Evolutionary conservation across 2,113 vertebrate genomes (phyloP).

Genomic region (Cyanocitta stelleri): DNA sequence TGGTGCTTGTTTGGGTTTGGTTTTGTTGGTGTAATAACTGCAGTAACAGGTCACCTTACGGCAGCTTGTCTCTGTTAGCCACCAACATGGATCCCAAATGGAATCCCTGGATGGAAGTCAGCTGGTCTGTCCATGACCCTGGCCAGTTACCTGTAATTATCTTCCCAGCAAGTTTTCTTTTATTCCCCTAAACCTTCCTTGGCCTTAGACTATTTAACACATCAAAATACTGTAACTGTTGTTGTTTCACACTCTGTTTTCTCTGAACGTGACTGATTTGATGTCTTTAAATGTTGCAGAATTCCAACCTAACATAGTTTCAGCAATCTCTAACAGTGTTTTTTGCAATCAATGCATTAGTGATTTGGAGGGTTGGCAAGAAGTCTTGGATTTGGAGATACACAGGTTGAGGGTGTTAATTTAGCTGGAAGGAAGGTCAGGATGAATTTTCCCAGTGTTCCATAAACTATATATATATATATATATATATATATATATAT

Average conservation of each 20-base stretch:
- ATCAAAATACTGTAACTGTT: background rate
- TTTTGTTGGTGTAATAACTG: background rate
- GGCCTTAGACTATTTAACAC: background rate
- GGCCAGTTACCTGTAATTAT: background rate
- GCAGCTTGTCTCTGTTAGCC: background rate
- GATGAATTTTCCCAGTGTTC: background rate
- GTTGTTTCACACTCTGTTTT: background rate
- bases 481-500: background rate
- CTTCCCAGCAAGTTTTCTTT: background rate
- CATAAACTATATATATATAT: background rate
- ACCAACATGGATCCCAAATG: accelerated
- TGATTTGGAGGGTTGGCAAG: background rate
- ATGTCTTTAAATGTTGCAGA: background rate
- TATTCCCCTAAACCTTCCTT: background rate
- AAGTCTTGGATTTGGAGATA: background rate
- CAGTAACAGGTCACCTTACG: background rate
- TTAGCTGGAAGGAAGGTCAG: background rate
- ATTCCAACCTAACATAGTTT: background rate
- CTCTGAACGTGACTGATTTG: background rate
- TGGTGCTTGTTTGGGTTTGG: background rate
- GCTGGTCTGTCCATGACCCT: background rate
- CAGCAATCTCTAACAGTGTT: background rate
- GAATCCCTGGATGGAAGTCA: background rate
- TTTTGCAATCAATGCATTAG: background rate
- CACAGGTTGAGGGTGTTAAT: background rate